Base-by-base conservation (phyloP, 1,140 invertebrate species). In the Belonocnema kinseyi region DNA sequence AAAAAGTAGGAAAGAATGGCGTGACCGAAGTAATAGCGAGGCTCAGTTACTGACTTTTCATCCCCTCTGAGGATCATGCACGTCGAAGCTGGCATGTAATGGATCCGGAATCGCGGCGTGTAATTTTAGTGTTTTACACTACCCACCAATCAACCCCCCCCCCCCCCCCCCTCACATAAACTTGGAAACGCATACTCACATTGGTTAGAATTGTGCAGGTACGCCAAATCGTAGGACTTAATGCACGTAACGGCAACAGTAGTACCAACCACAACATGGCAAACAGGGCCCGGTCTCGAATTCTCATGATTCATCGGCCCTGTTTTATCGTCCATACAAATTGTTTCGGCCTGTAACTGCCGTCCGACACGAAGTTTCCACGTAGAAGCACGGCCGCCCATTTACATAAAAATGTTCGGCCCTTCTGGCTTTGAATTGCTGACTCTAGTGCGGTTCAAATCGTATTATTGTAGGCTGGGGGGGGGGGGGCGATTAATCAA, bases 331-430 rank as follows among this genome's bases (percentile, higher is more conserved):
- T 61, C n/a, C 19, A 21, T 71, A 77, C 76, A 77, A 77, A 77
- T 77, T 77, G 76, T 77, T 77, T 77, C 72, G 21, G 58, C 54
- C 76, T 58, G 58, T 77, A 77, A 77, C 72, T 72, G 51, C 72
- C 72, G 14, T 54, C 33, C 52, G 53, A 74, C 76, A 77, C 72
- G 76, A 77, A 77, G 76, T 77, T 77, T 74, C 72, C 56, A 46
- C 76, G 72, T 74, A 77, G 14, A 50, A 50, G 33, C 58, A 52
- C 50, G 40, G 70, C 54, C 56, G 56, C 50, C 46, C 56, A 74
- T 77, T 77, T 77, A 74, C 76, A 77, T 74, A 77, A n/a, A 73
- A 77, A 74, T 73, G 51, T 77, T 56, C 46, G 70, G 72, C 13
- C 26, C 73, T 66, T 74, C 26, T 70, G 14, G 17, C 14, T 50